Base-by-base conservation (phyloP, 2,113 vertebrate genomes). In the Catharus fuscescens region DNA sequence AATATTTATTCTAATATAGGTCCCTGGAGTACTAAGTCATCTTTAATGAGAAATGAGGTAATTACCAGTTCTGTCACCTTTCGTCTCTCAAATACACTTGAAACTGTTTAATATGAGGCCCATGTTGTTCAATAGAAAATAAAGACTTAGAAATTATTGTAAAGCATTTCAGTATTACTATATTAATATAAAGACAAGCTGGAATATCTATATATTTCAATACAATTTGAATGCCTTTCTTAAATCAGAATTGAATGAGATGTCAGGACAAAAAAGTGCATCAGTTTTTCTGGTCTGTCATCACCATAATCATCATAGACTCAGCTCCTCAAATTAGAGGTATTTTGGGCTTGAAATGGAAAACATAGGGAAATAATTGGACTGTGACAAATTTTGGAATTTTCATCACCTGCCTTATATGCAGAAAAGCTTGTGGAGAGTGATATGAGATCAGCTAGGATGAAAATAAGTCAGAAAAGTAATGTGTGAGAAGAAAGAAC, bases 1-100 rank as follows among this genome's bases (percentile, higher is more conserved):
- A 93, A 92, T 94, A 94, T 92, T 92, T 93, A 94, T 95, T 95
- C 92, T 80, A 71, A 93, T 90, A 56, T 34, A 57, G 18, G 32
- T 90, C 95, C 88, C 90, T 38, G 20, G 65, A 70, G 94, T 88
- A 57, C 53, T 90, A 90, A 96, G 86, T 92, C 83, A 74, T 92
- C 77, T 74, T 93, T 96, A 93, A 96, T 97, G 94, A 97, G 90
- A 96, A 96, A 96, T 90, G 92, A 97, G 90, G 90, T 95, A 94
- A 97, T 97, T 95, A 95, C 86, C 53, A 71, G 47, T 84, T 93
- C 93, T 97, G 72, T 90, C 95, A 97, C 95, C 94, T 96, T 95
- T 92, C 0, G 34, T 94, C 88, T 95, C 93, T 83, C 93, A 93
- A 71, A 94, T 90, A 88, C 40, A 92, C 93, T 94, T 94, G 93